A percentile compares a stretch with the other conserved stretches of the same genome.
Conservation (phyloP, 2,113 vertebrate species). For the Eclectus roratus region DNA sequence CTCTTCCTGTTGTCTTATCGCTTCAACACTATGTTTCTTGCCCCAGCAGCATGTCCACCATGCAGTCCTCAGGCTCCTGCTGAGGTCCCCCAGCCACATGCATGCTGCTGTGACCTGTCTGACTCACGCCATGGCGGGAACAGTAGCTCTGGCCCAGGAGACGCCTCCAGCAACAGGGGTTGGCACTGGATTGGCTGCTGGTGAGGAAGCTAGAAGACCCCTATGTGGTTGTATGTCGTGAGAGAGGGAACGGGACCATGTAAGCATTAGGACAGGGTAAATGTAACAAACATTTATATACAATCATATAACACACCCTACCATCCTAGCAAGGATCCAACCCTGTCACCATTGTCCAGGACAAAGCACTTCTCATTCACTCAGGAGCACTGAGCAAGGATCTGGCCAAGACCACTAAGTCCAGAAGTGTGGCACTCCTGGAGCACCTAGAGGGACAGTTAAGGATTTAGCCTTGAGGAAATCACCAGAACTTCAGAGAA, state of each 20-base stretch:
- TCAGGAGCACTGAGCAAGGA: neutral
- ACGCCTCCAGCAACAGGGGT: neutral
- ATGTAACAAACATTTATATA: neutral
- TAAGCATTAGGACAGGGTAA: neutral
- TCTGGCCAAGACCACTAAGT: neutral
- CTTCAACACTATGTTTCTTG: rapidly evolving
- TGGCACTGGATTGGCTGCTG: neutral
- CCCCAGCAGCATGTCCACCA: neutral
- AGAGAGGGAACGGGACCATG: neutral
- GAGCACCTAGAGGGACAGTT: neutral
- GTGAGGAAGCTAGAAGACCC: neutral
- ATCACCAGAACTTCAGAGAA: neutral
- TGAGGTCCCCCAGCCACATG: neutral
- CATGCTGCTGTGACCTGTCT: neutral
- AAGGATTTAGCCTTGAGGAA: neutral
- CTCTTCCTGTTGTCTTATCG: neutral
- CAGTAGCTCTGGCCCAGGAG: neutral
- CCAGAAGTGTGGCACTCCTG: neutral
- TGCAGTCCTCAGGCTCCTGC: neutral
- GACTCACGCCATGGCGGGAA: neutral
- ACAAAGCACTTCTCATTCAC: neutral
- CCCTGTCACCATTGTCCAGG: neutral
- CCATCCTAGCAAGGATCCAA: neutral
- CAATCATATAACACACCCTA: neutral
- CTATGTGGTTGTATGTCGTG: rapidly evolving